Conservation (phyloP, 2,888 invertebrate genomes). For the Zygaena filipendulae region DNA sequence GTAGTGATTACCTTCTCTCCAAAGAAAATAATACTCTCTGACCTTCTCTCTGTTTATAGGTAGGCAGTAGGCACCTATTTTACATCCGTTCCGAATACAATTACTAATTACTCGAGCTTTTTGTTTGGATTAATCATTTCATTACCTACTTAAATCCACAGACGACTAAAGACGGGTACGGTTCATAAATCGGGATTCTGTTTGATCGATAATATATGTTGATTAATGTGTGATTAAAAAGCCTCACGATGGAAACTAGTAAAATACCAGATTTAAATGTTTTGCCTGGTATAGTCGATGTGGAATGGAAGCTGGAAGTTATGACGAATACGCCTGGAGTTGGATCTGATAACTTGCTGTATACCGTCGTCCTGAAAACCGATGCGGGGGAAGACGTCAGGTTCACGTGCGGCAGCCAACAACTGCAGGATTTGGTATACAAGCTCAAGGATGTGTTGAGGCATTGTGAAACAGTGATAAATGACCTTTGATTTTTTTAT, state of each 20-base stretch:
- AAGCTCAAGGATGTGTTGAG: slow-evolving; percentile 73
- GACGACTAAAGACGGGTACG: too few species aligned
- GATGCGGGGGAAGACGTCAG: slow-evolving; percentile 53
- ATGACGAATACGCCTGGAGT: slow-evolving; percentile 46
- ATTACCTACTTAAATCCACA: slow-evolving; percentile 1
- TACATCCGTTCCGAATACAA: too few species aligned
- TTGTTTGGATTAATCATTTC: too few species aligned
- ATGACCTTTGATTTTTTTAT: background rate
- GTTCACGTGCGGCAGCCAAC: slow-evolving; percentile 72
- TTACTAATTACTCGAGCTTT: too few species aligned
- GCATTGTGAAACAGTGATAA: slow-evolving; percentile 69
- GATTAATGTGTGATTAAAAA: background rate
- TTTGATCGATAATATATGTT: too few species aligned
- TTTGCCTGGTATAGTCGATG: slow-evolving; percentile 65
- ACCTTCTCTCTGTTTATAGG: too few species aligned
- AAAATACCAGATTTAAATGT: slow-evolving; percentile 24
- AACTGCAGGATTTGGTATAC: slow-evolving; percentile 74
- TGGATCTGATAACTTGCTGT: slow-evolving; percentile 49
- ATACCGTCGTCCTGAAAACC: slow-evolving; percentile 50
- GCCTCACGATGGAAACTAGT: slow-evolving; percentile 26
- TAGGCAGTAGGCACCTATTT: too few species aligned
- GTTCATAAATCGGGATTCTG: too few species aligned
- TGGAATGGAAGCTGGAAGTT: slow-evolving; percentile 71
- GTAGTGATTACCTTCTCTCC: too few species aligned
- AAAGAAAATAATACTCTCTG: too few species aligned